A percentile compares a stretch with the other conserved stretches of the same genome.
phyloP scores from a whole-genome alignment of 2,113 vertebrate genomes.

The Aspidoscelis tigris region DNA sequence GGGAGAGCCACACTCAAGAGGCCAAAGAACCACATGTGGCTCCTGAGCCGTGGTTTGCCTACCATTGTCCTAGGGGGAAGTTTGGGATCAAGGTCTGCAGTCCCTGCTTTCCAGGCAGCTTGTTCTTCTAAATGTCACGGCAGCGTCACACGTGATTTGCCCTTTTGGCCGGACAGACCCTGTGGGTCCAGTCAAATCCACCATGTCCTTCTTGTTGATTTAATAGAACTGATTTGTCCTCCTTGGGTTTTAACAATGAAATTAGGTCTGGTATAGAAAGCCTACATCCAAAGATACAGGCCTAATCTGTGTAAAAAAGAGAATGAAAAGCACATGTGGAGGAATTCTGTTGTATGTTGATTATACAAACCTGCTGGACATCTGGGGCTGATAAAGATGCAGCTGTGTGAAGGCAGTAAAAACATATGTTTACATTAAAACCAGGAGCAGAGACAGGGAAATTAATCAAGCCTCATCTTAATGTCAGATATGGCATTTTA shows the following conservation, averaged over 20 bases:
- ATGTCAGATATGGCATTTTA: constrained; percentile 81
- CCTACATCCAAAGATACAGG: constrained; percentile 55
- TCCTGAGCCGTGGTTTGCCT: too few relatives aligned
- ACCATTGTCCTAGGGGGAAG: too few relatives aligned
- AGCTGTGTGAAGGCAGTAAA: constrained; percentile 82
- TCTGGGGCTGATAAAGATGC: constrained; percentile 85
- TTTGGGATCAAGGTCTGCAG: too few relatives aligned
- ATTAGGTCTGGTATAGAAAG: constrained; percentile 55
- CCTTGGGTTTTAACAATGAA: constrained; percentile 52
- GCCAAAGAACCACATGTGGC: too few relatives aligned
- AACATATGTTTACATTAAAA: constrained; percentile 81
- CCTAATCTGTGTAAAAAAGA: constrained; percentile 57
- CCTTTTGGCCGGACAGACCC: too few relatives aligned
- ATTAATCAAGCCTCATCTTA: constrained; percentile 79
- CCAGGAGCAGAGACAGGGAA: constrained; percentile 75
- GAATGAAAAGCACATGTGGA: constrained; percentile 74
- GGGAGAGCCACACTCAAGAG: too few relatives aligned
- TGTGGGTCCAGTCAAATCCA: neutral
- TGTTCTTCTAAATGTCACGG: too few relatives aligned
- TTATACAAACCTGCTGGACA: constrained; percentile 76
- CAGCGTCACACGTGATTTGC: too few relatives aligned
- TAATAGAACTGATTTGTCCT: neutral
- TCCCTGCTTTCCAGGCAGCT: too few relatives aligned
- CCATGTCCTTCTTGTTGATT: neutral
- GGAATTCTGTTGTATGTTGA: constrained; percentile 48